Percentiles rank a stretch among this genome's conserved stretches.
These are phyloP conservation scores for Steinernema scapterisci DNA, from an alignment of 2,888 invertebrate genomes.

Conservation along the genomic window DNA sequence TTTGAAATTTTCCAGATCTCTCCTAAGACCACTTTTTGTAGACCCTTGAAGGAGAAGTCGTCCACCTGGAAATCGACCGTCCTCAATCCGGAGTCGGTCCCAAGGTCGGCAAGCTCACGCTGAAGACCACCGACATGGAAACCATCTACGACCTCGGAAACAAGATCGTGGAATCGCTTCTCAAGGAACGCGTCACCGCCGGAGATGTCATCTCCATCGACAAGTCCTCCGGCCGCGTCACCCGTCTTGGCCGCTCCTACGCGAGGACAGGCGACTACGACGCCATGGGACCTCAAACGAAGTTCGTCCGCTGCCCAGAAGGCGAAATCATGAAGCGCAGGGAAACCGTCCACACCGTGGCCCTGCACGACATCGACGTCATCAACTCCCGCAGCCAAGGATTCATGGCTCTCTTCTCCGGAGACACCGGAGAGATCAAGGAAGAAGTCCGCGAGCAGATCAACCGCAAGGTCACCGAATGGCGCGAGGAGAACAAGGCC, in stretches of 20 bases:
- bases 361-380: conserved; percentile 92
- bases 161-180: conserved; percentile 62
- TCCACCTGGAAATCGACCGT: conserved; percentile 92
- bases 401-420: conserved; percentile 93
- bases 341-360: conserved; percentile 94
- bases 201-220: conserved; percentile 95
- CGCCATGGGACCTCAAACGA: conserved; percentile 81
- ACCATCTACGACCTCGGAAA: conserved; percentile 96
- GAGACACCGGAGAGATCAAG: conserved; percentile 99
- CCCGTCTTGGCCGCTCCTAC: conserved; percentile 79
- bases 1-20: conserved; percentile 4
- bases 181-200: conserved; percentile 78
- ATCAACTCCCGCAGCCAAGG: conserved; percentile 96
- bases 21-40: conserved; percentile 68
- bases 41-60: conserved; percentile 99
- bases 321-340: conserved; percentile 97
- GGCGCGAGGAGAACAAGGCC: conserved; percentile 98
- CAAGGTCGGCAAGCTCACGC: conserved; percentile 77
- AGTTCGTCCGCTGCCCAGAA: conserved; percentile 97
- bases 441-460: conserved; percentile 96
- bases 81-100: conserved; percentile 81
- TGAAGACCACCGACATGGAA: conserved; percentile 99
- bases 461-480: conserved; percentile 90
- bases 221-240: conserved; percentile 83
- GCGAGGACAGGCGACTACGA: conserved; percentile 95